Percentiles rank a stretch among this genome's conserved stretches.
These are phyloP conservation scores for Rhabdornis inornatus DNA, from an alignment of 2,113 vertebrate species.

Conservation along the genomic window DNA sequence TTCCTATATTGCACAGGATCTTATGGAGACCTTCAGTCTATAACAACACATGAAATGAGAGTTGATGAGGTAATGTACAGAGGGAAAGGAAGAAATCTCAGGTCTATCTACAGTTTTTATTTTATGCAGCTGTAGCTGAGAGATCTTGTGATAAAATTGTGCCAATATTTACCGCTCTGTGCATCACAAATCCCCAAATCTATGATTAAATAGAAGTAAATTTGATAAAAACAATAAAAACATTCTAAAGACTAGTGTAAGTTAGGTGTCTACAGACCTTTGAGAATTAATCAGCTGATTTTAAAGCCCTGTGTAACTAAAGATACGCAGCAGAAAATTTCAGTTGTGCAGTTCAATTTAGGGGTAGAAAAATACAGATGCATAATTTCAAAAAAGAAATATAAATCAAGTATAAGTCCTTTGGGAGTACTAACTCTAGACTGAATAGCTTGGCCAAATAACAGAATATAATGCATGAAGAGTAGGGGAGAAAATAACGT, in stretches of 20 bases:
- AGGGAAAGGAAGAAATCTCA: neutral
- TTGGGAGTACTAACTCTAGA: neutral
- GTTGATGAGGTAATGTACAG: neutral
- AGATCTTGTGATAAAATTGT: neutral
- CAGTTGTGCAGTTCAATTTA: neutral
- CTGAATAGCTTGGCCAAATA: neutral
- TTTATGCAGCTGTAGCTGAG: neutral
- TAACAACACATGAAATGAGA: neutral
- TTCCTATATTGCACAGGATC: neutral
- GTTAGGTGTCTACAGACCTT: neutral
- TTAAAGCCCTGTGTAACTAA: neutral
- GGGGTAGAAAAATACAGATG: neutral
- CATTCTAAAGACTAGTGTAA: neutral
- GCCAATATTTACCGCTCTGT: constrained; percentile 1
- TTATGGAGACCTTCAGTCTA: neutral
- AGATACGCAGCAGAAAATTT: neutral
- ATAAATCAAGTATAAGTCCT: neutral
- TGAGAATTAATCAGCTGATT: constrained; percentile 17
- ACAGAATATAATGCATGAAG: neutral
- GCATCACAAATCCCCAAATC: constrained; percentile 1
- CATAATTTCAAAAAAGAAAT: neutral
- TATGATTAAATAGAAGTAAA: constrained; percentile 21
- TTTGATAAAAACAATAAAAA: constrained; percentile 37
- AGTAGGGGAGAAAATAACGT: neutral
- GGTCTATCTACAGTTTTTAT: neutral